A percentile compares a stretch with the other conserved stretches of the same genome.
Conservation (phyloP, 2,797 vertebrate genomes). For the Dendrocincla fuliginosa region DNA sequence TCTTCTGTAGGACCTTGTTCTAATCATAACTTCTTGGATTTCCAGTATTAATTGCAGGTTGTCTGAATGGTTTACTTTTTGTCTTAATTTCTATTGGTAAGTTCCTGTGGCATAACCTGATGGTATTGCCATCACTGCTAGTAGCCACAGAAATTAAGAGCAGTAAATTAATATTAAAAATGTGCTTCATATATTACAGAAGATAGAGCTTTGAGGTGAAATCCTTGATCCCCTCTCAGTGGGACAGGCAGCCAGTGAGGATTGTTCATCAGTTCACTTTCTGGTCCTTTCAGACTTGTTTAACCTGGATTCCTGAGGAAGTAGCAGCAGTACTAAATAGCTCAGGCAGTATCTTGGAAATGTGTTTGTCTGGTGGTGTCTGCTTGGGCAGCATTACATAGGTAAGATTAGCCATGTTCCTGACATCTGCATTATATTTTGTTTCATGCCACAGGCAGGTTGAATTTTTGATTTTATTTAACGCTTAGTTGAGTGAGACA, state of each 20-base stretch:
- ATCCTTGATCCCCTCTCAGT: neutral
- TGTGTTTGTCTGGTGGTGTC: neutral
- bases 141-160: neutral
- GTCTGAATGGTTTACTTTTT: neutral
- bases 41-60: neutral
- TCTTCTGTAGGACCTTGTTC: neutral
- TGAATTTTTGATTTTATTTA: neutral
- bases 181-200: neutral
- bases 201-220: neutral
- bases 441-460: neutral
- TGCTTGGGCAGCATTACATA: neutral
- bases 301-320: neutral
- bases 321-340: neutral
- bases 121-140: neutral
- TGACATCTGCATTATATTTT: neutral
- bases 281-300: neutral
- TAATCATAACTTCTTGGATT: neutral
- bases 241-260: neutral
- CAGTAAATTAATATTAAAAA: neutral
- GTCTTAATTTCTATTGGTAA: neutral
- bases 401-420: neutral
- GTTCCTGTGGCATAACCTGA: neutral
- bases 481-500: neutral
- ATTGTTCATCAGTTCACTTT: neutral
- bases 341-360: neutral